A percentile compares a stretch with the other conserved stretches of the same genome.
phyloP scores from a whole-genome alignment of 1,140 invertebrate genomes.

The Pseudoatta argentina region DNA sequence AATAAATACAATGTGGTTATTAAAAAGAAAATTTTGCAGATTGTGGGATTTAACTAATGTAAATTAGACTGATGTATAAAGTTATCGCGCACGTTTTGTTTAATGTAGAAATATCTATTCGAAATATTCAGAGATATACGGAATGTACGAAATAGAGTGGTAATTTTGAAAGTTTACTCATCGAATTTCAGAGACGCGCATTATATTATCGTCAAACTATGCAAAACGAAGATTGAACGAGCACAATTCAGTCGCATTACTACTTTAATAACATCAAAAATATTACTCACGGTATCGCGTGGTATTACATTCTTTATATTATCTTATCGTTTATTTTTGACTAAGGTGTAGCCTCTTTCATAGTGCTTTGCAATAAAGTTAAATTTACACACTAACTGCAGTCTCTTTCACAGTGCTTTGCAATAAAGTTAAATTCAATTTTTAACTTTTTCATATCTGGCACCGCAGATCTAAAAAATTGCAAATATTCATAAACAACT shows the following conservation, averaged over 20 bases:
- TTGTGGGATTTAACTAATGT: background rate
- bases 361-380: too few species aligned
- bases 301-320: constrained; percentile 26
- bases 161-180: constrained; percentile 7
- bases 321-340: background rate
- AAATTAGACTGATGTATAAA: background rate
- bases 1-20: background rate
- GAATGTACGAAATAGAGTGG: background rate
- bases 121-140: background rate
- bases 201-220: constrained; percentile 21
- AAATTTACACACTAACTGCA: too few species aligned
- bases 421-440: too few species aligned
- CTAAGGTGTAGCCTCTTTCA: too few species aligned
- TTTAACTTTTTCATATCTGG: background rate
- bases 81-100: background rate
- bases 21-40: background rate
- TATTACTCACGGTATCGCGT: background rate
- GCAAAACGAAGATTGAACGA: background rate
- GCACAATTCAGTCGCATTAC: background rate
- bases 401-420: too few species aligned
- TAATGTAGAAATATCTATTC: constrained; percentile 27
- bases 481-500: too few species aligned
- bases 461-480: background rate
- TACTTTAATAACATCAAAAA: constrained; percentile 4
- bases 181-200: constrained; percentile 10